phyloP scores from a whole-genome alignment of 2,797 vertebrate species.

The Kryptolebias ocellatus region DNA sequence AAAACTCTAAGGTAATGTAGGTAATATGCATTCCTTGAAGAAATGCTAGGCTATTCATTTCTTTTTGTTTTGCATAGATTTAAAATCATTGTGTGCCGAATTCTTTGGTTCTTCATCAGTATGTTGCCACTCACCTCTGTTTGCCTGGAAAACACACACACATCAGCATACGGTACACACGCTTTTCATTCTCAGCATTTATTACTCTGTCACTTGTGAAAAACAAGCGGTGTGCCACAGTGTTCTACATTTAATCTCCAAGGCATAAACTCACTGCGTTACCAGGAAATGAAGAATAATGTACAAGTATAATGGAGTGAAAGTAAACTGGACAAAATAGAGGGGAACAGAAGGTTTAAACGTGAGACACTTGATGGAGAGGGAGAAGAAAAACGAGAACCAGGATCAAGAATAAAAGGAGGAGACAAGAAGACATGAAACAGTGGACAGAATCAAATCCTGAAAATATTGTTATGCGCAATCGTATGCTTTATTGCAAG shows the following conservation, averaged over 20 bases:
- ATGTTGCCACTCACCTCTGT: slow-evolving; percentile 24
- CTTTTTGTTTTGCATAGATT: slow-evolving; percentile 4
- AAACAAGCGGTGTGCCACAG: slow-evolving; percentile 9
- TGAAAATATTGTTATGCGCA: too few species aligned
- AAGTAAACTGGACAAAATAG: slow-evolving; percentile 25
- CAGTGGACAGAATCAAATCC: too few species aligned
- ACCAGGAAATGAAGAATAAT: slow-evolving; percentile 23
- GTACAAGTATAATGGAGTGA: slow-evolving; percentile 16
- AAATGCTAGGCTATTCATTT: background rate
- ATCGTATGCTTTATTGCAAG: too few species aligned
- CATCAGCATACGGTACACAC: slow-evolving; percentile 31
- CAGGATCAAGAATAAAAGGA: background rate
- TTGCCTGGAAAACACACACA: slow-evolving; percentile 19
- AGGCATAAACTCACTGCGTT: slow-evolving; percentile 36
- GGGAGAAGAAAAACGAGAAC: background rate
- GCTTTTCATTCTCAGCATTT: slow-evolving; percentile 17
- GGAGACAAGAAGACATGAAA: background rate
- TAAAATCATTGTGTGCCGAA: slow-evolving; percentile 4
- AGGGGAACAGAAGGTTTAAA: slow-evolving; percentile 1
- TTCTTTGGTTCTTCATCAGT: slow-evolving; percentile 18
- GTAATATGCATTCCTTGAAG: too few species aligned
- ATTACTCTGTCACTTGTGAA: slow-evolving; percentile 30
- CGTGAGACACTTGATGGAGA: background rate
- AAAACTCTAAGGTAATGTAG: too few species aligned
- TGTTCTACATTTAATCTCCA: slow-evolving; percentile 42